Base-by-base conservation (phyloP, 2,113 vertebrate species). In the Pteruthius melanotis region DNA sequence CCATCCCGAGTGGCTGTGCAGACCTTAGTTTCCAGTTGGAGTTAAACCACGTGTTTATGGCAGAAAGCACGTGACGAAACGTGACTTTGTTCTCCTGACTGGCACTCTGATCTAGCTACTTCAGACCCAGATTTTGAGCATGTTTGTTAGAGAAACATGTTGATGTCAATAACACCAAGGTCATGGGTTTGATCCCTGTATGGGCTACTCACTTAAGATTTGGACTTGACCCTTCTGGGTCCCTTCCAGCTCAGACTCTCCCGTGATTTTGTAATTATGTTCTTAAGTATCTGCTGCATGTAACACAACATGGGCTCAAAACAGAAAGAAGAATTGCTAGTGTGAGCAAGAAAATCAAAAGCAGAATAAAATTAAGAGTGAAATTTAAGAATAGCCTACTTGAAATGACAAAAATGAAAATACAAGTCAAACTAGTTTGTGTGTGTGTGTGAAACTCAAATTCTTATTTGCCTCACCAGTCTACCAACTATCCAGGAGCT, bases 1-100 rank as follows among this genome's bases (percentile, higher is more conserved):
- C 11, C 13, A 14, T 15, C 8, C 27, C 0, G 1, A 57, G 35
- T 3, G 13, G 3, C 27, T 59, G 27, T 16, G 52, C 53, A 65
- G 53, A 39, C 13, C 11, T 82, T 39, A 12, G 28, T 4, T 75
- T 9, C 24, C 69, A 60, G 45, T 39, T 82, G 78, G 39, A 82
- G 13, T 40, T 40, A 60, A 81, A 66, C 7, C 20, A n/a, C 3
- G 13, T 66, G 23, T 70, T 61, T 61, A 44, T 52, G 24, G 15
- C 11, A 54, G 5, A 33, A 86, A 66, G 3, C 17, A 11, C 30
- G 13, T 52, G 15, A 66, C 17, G 50, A 71, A 78, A 49, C 15
- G 35, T 15, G 9, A 18, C 39, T 44, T 63, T 27, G 1, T 57
- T 59, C 27, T 71, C 44, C 16, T 35, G 23, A 30, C 17, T 74